Evolutionary conservation across 2,797 vertebrate genomes (phyloP), one percentile per base, ranked within the genome.

Genomic region (Eulemur albifrons): DNA sequence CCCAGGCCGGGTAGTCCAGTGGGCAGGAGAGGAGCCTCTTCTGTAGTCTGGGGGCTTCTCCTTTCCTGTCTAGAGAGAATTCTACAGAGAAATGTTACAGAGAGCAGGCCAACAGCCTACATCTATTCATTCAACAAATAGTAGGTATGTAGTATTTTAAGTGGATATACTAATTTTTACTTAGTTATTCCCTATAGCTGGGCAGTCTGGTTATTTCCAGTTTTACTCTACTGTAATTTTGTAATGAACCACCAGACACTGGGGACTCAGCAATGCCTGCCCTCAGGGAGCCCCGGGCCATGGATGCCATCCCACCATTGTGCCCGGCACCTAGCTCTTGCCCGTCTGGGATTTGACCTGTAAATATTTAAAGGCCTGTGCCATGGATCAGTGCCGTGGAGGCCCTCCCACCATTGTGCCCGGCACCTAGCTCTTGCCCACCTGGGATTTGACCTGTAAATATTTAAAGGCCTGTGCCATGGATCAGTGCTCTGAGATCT

Each of bases 261-360:
- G 0, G 80, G 35, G 48, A 50, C 23, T 14, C 7, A 38, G 59
- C 38, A 27, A n/a, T 7, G 15, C 40, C 75, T 3, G 45, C 30
- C 15, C 5, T 30, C 3, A 0, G 3, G 27, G 38, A 14, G n/a
- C 27, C 35, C 67, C 2, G 4, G 8, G 0, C 59, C 13, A 1
- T 8, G 23, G 17, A 54, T 3, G 2, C 57, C 25, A 0, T 59
- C 57, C 27, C 27, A 27, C 79, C 7, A 2, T 23, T 5, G 52
- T 32, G 14, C 72, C 86, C 59, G 1, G 30, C 57, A 14, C 70
- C 75, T 21, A 40, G 54, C 52, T 54, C 52, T 7, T 38, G 23
- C 69, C 45, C 17, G 0, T 5, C 40, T 32, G 20, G n/a, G 63
- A 70, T 59, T 43, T 72, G 45, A 5, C 69, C 25, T 40, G 0